phyloP scores from a whole-genome alignment of 1,140 invertebrate genomes.

The Archivesica marissinica region DNA sequence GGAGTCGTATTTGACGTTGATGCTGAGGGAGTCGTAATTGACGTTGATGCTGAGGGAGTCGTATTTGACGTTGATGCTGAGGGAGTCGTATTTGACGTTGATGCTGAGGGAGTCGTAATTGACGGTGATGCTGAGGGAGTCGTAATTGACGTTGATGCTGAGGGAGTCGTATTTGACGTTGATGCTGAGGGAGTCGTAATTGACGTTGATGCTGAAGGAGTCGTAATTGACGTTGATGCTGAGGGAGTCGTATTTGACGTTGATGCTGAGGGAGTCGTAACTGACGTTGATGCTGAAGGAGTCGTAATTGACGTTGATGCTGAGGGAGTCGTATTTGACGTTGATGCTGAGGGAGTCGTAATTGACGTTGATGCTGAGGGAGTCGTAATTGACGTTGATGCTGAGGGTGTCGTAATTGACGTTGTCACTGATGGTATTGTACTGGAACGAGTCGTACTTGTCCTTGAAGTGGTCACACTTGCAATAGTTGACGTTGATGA shows the following conservation, averaged over 20 bases:
- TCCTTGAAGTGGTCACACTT: background rate
- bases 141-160: slow-evolving; percentile 10
- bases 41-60: background rate
- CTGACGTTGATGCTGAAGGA: background rate
- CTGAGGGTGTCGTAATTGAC: background rate
- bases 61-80: background rate
- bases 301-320: background rate
- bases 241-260: background rate
- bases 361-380: background rate
- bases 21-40: background rate
- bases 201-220: background rate
- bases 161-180: slow-evolving; percentile 3
- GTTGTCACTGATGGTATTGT: background rate
- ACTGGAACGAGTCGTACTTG: background rate
- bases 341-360: background rate
- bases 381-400: background rate
- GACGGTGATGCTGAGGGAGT: slow-evolving; percentile 1
- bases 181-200: slow-evolving; percentile 3
- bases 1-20: slow-evolving; percentile 10
- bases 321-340: background rate
- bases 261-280: background rate
- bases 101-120: background rate
- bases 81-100: background rate
- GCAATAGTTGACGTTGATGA: slow-evolving; percentile 13
- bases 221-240: background rate